Conservation (phyloP, 1,140 invertebrate species). For the Homarus americanus region DNA sequence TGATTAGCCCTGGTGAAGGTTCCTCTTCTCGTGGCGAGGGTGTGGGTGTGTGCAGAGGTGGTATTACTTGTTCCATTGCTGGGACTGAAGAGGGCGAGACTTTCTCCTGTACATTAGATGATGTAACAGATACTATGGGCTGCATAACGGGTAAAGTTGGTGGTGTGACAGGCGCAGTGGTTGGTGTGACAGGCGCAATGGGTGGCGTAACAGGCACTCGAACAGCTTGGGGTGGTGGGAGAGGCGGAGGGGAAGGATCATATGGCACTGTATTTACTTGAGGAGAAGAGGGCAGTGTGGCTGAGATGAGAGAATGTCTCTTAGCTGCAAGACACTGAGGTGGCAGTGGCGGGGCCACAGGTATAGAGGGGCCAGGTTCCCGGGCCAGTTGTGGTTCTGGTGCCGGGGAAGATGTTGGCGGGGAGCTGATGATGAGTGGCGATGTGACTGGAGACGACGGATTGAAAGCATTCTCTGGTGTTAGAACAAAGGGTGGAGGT, state of each 20-base stretch:
- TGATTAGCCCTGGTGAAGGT: background rate
- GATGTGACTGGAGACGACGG: slow-evolving; percentile 42
- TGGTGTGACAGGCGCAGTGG: background rate
- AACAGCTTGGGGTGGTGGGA: slow-evolving; percentile 61
- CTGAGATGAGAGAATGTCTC: slow-evolving; percentile 73
- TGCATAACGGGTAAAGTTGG: background rate
- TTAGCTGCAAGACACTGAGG: slow-evolving; percentile 80
- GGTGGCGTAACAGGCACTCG: slow-evolving; percentile 37
- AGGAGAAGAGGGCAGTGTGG: slow-evolving; percentile 76
- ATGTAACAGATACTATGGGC: background rate
- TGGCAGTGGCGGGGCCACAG: slow-evolving; percentile 76
- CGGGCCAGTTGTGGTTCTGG: slow-evolving; percentile 38
- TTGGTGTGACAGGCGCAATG: background rate
- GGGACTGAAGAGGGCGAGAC: background rate
- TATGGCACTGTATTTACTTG: slow-evolving; percentile 45
- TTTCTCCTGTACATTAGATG: background rate
- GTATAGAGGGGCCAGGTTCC: slow-evolving; percentile 59
- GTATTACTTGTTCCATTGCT: background rate
- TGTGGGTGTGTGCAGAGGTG: too few relatives aligned
- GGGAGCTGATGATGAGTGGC: slow-evolving; percentile 77
- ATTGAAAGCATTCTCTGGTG: slow-evolving; percentile 32
- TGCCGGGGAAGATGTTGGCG: slow-evolving; percentile 43
- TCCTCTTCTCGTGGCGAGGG: background rate
- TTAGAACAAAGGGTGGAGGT: slow-evolving; percentile 71
- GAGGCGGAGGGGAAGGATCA: slow-evolving; percentile 58